These are phyloP conservation scores for Elgonia sp. DNA, from an alignment of 2,888 invertebrate species.

Conservation along the genomic window DNA sequence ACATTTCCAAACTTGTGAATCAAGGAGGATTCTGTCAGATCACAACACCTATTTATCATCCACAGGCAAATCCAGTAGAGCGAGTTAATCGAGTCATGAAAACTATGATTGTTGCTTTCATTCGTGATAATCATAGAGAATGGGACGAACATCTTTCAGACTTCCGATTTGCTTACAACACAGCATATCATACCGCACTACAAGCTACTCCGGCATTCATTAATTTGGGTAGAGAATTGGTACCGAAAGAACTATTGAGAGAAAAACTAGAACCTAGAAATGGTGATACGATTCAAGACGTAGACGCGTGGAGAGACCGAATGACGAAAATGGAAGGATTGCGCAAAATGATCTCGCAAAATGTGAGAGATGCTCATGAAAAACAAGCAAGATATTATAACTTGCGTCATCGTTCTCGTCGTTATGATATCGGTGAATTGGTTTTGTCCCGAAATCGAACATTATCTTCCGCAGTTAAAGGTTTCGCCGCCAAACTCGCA, in stretches of 20 bases:
- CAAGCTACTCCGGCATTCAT: constrained; percentile 17
- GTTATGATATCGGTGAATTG: constrained; percentile 5
- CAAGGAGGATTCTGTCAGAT: no score
- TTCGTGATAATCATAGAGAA: no score
- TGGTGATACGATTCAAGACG: neutral
- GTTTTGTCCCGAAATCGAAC: constrained; percentile 7
- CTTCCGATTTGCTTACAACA: neutral
- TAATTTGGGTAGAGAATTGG: constrained; percentile 12
- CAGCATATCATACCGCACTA: constrained; percentile 13
- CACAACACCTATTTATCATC: no score
- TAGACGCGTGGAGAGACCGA: neutral
- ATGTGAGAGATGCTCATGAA: no score
- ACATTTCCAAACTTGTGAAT: neutral
- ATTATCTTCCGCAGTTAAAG: neutral
- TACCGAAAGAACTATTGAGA: neutral
- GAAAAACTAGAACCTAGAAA: no score
- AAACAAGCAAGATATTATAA: neutral
- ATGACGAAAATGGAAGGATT: neutral
- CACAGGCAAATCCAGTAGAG: no score
- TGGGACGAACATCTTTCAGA: neutral
- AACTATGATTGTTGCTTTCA: no score
- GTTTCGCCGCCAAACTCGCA: constrained; percentile 7
- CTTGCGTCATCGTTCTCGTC: neutral
- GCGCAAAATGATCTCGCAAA: neutral
- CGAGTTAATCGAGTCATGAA: constrained; percentile 31